Percentiles rank a stretch among this genome's conserved stretches.
phyloP scores from a whole-genome alignment of 2,888 invertebrate species.

The Apomyelois bistriatella region DNA sequence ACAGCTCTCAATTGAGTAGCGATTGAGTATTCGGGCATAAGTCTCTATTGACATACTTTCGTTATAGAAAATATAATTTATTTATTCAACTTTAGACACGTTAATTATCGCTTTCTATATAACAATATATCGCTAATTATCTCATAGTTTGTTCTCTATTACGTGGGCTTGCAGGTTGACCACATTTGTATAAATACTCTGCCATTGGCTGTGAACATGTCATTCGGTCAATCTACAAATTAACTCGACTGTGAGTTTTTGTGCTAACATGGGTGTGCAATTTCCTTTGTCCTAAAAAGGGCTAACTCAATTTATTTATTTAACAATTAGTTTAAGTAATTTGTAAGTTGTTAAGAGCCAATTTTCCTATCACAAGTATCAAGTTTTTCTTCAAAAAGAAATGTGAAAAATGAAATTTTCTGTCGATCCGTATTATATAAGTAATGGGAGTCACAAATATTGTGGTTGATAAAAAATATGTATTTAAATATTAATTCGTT shows the following conservation, averaged over 20 bases:
- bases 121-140: constrained; percentile 6
- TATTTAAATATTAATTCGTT: constrained; percentile 25
- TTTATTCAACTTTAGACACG: not conserved
- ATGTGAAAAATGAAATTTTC: not conserved
- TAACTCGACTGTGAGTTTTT: constrained; percentile 29
- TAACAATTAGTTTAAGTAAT: not conserved
- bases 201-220: constrained; percentile 13
- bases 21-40: too few relatives aligned
- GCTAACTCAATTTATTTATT: not conserved
- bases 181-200: constrained; percentile 5
- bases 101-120: not conserved
- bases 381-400: not conserved
- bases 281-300: constrained; percentile 19
- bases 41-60: too few relatives aligned
- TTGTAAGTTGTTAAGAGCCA: not conserved
- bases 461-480: not conserved
- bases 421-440: not conserved
- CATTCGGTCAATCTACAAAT: constrained; percentile 15
- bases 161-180: constrained; percentile 7
- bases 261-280: constrained; percentile 62
- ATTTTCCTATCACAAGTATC: not conserved
- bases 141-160: constrained; percentile 7
- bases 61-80: too few relatives aligned
- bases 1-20: too few relatives aligned
- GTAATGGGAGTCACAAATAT: not conserved